Percentiles rank a stretch among this genome's conserved stretches.
Evolutionary conservation across 2,797 vertebrate genomes (phyloP).

Genomic region (Semaprochilodus insignis): DNA sequence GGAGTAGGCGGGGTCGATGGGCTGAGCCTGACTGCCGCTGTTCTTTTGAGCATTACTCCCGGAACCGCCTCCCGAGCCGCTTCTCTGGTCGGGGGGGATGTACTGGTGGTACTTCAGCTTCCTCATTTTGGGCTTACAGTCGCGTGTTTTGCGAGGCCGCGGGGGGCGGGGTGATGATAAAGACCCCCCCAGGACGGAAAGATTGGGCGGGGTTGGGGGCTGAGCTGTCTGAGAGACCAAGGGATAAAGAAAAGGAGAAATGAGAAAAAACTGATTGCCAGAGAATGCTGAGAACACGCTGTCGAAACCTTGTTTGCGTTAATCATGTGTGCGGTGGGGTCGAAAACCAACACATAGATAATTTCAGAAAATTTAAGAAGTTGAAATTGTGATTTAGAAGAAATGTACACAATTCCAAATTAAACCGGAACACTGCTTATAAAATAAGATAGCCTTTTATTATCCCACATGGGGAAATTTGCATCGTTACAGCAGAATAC

Average conservation of each 20-base stretch:
- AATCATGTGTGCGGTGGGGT: too few relatives aligned
- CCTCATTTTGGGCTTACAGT: conserved; percentile 85
- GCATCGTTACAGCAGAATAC: too few relatives aligned
- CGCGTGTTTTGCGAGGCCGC: conserved; percentile 81
- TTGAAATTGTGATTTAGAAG: too few relatives aligned
- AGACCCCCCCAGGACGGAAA: conserved; percentile 68
- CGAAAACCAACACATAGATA: neutral
- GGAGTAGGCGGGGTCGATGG: conserved; percentile 81
- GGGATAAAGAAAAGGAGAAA: neutral
- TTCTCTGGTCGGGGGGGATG: conserved; percentile 88
- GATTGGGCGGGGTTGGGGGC: conserved; percentile 66
- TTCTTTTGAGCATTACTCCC: conserved; percentile 70
- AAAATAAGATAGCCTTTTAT: too few relatives aligned
- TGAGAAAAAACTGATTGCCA: too few relatives aligned
- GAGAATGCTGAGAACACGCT: too few relatives aligned
- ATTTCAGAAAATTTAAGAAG: too few relatives aligned
- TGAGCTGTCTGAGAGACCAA: conserved; percentile 72
- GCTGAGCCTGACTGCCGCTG: conserved; percentile 66
- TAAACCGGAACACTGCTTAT: too few relatives aligned
- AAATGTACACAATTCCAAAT: too few relatives aligned
- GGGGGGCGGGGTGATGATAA: conserved; percentile 71
- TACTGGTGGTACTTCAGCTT: conserved; percentile 93
- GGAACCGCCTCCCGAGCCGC: conserved; percentile 66
- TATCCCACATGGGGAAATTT: too few relatives aligned
- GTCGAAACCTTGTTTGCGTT: too few relatives aligned